Conservation (phyloP, 1,140 invertebrate genomes). For the Coelopa frigida region DNA sequence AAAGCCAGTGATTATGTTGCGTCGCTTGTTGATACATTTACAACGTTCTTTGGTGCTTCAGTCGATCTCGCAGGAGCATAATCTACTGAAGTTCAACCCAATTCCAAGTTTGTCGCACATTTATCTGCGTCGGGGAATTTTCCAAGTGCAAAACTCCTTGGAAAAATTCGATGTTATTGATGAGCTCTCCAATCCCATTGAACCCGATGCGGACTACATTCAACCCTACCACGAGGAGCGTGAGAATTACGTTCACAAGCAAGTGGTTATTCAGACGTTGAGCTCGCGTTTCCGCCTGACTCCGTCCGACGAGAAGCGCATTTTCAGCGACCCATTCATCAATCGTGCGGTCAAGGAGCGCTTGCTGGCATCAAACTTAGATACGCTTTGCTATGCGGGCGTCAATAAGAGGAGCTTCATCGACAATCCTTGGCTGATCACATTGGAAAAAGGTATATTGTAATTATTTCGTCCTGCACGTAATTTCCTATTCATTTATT, state of each 20-base stretch:
- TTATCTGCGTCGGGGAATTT: no score
- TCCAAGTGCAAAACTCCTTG: no score
- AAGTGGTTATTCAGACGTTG: slow-evolving; percentile 16
- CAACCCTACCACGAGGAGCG: slow-evolving; percentile 20
- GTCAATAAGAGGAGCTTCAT: slow-evolving; percentile 28
- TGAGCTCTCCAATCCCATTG: no score
- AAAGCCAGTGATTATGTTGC: slow-evolving; percentile 4
- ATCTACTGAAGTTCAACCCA: no score
- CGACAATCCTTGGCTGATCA: slow-evolving; percentile 36
- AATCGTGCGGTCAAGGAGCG: no score
- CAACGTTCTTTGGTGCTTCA: slow-evolving; percentile 1
- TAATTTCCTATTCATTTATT: not conserved
- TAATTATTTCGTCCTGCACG: not conserved
- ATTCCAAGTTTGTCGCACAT: no score
- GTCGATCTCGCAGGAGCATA: no score
- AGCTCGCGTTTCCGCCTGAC: slow-evolving; percentile 25
- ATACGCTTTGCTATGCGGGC: slow-evolving; percentile 23
- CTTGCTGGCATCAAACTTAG: slow-evolving; percentile 13
- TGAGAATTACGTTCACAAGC: slow-evolving; percentile 16
- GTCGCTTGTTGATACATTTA: not conserved
- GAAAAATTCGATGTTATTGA: no score
- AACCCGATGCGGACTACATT: slow-evolving; percentile 27
- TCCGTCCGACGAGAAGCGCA: slow-evolving; percentile 16
- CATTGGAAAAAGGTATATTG: slow-evolving; percentile 25
- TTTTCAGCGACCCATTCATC: no score